Evolutionary conservation across 1,140 invertebrate genomes (phyloP).

Genomic region (Lasioglossum albipes): DNA sequence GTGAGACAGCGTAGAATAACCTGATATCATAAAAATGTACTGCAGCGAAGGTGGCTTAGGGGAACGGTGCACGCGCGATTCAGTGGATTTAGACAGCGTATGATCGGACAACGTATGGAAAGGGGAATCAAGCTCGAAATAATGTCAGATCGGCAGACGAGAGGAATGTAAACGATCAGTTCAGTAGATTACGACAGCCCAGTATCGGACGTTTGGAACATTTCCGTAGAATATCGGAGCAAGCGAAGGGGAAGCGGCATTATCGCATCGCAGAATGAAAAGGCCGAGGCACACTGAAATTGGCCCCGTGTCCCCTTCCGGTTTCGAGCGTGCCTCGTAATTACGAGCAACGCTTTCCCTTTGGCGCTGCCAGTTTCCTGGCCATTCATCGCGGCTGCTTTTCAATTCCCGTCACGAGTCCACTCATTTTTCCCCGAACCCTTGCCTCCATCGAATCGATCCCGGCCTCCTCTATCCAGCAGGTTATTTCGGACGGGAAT

Average conservation of each 20-base stretch:
- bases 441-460: neutral
- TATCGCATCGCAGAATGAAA: neutral
- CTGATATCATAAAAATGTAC: no score
- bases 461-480: neutral
- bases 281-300: conserved; percentile 31
- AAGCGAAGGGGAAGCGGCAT: neutral
- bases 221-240: neutral
- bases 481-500: neutral
- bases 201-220: no score
- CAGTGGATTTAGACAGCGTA: no score
- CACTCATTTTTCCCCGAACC: conserved; percentile 28
- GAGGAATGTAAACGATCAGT: no score
- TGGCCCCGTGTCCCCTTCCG: conserved; percentile 38
- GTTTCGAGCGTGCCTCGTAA: conserved; percentile 40
- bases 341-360: conserved; percentile 34
- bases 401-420: conserved; percentile 40
- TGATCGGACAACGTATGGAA: no score
- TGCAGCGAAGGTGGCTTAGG: no score
- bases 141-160: no score
- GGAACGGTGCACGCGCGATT: no score
- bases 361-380: conserved; percentile 27
- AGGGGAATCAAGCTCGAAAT: no score
- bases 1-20: no score
- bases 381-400: conserved; percentile 44
- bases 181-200: no score